These are phyloP conservation scores for Agapetus fuscipes DNA, from an alignment of 2,888 invertebrate species.

Conservation along the genomic window DNA sequence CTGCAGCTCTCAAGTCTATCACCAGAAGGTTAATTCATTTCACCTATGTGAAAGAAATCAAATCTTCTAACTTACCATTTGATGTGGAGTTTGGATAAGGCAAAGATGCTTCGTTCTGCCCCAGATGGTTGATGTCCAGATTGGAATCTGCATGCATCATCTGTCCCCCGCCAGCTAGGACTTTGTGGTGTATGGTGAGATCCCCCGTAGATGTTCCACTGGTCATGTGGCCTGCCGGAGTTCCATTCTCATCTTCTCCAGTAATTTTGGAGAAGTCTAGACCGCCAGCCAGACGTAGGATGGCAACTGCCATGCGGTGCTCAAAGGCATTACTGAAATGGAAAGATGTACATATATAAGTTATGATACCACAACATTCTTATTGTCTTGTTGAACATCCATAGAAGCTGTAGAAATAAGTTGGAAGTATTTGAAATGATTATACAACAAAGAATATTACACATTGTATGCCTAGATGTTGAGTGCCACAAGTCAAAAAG, in stretches of 20 bases:
- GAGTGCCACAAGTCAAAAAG: too few relatives aligned
- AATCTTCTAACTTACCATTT: slow-evolving; percentile 10
- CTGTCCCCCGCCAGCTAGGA: slow-evolving; percentile 32
- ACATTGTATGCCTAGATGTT: too few relatives aligned
- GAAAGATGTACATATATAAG: too few relatives aligned
- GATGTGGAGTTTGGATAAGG: slow-evolving; percentile 11
- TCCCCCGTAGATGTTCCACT: slow-evolving; percentile 28
- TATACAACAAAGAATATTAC: too few relatives aligned
- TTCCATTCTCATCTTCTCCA: slow-evolving; percentile 32
- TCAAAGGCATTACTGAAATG: slow-evolving; percentile 78
- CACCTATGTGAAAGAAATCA: too few relatives aligned
- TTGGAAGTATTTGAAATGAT: too few relatives aligned
- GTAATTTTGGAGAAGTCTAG: slow-evolving; percentile 61
- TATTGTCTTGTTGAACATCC: too few relatives aligned
- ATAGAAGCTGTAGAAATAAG: too few relatives aligned
- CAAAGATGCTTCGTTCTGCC: slow-evolving; percentile 25
- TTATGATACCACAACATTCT: too few relatives aligned
- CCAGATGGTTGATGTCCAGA: slow-evolving; percentile 49
- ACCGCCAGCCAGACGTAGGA: slow-evolving; percentile 77
- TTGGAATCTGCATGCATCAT: slow-evolving; percentile 66
- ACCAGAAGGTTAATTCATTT: too few relatives aligned
- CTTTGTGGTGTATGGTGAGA: slow-evolving; percentile 28
- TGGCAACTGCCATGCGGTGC: slow-evolving; percentile 80
- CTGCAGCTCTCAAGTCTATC: too few relatives aligned
- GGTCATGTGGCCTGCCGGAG: slow-evolving; percentile 18